Conservation (phyloP, 2,888 invertebrate genomes). For the Poecilus cupreus region DNA sequence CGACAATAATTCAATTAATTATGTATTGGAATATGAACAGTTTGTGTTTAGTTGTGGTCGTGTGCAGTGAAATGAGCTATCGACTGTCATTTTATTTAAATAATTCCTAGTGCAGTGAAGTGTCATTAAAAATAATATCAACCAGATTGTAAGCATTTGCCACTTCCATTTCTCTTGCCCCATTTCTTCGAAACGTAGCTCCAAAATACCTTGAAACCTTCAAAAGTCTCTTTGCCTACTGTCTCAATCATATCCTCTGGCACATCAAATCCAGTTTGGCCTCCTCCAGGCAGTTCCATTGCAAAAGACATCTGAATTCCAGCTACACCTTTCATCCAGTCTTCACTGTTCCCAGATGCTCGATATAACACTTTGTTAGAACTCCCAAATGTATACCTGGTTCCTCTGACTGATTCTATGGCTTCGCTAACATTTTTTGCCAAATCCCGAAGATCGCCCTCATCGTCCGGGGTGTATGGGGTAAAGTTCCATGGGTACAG, state of each 20-base stretch:
- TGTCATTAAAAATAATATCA: no score
- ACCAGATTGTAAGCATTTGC: no score
- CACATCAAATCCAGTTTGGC: constrained; percentile 75
- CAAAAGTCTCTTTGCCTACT: constrained; percentile 78
- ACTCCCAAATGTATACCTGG: constrained; percentile 73
- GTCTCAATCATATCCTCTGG: constrained; percentile 75
- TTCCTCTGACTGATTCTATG: constrained; percentile 63
- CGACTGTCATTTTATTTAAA: no score
- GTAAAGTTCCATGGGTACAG: constrained; percentile 83
- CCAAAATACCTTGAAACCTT: constrained; percentile 74
- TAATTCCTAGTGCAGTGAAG: no score
- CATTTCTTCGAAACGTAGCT: constrained; percentile 67
- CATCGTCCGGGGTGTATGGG: constrained; percentile 72
- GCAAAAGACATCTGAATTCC: constrained; percentile 78
- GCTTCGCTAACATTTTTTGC: constrained; percentile 64
- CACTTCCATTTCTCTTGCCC: not conserved
- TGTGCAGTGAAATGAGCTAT: no score
- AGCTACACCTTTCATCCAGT: constrained; percentile 77
- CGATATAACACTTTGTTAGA: constrained; percentile 4
- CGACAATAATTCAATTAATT: no score
- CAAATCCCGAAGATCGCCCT: constrained; percentile 72
- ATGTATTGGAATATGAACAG: no score
- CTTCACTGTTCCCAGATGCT: constrained; percentile 78
- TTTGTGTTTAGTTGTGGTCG: no score
- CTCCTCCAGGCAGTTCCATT: constrained; percentile 79